Evolutionary conservation across 2,113 vertebrate genomes (phyloP), one percentile per base, ranked within the genome.

Genomic region (Callospermophilus lateralis): DNA sequence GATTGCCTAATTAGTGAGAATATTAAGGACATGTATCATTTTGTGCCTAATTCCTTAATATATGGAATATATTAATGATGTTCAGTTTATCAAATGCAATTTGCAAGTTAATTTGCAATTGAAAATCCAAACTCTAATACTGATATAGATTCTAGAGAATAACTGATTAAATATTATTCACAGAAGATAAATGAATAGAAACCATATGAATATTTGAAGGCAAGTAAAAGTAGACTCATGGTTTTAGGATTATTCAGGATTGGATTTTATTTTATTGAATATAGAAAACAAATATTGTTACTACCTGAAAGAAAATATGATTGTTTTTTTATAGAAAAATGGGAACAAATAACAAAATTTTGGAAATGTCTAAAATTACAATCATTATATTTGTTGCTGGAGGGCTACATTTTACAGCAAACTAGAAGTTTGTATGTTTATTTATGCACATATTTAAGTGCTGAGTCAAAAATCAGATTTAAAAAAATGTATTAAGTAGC

Each of bases 261-360:
- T 89, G 84, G 37, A 37, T 93, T 94, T 83, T 37, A 53, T 81
- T 95, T 92, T 61, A 95, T 6, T 87, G 42, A 92, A 93, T 92
- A 92, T 17, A 37, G 30, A 45, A 88, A 94, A 92, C 34, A 94
- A 84, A 96, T 73, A 88, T 63, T 87, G 39, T 17, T 58, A 87
- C 15, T 72, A 68, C 7, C 34, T 85, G 20, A 16, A 88, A 93
- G 24, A 95, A n/a, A 76, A 78, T 76, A 84, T 51, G 34, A 58
- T 34, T 81, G 20, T 45, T 93, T 84, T 58, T 45, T 61, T 30
- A 53, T 10, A 83, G 16, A 84, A 80, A 94, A 72, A 74, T 67
- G n/a, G 12, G 92, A 95, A 67, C 53, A 70, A 95, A 72, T 51
- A 58, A 79, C n/a, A 79, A 93, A 63, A 97, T 79, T 63, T 84